These are phyloP conservation scores for Epizoanthus stellaris DNA, from an alignment of 92 coral and sea anemone genomes.

Conservation along the genomic window DNA sequence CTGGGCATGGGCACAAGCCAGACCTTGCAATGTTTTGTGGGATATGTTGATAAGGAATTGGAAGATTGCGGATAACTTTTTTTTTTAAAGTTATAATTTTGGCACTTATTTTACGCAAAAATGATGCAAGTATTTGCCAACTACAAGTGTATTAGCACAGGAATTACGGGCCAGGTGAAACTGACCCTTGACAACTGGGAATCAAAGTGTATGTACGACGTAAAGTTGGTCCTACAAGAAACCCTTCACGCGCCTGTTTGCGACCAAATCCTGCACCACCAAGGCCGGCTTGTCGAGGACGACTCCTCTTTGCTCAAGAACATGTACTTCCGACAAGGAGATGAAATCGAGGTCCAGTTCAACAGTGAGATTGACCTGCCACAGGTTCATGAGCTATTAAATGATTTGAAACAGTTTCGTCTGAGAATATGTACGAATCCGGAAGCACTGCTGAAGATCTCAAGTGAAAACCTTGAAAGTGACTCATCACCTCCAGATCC, in stretches of 20 bases:
- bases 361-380: not conserved
- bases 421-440: not conserved
- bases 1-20: too few relatives aligned
- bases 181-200: conserved; percentile 49
- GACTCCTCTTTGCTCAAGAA: conserved; percentile 43
- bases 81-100: too few relatives aligned
- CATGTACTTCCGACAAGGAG: conserved; percentile 75
- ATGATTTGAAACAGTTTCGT: conserved; percentile 1
- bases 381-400: not conserved
- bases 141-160: conserved; percentile 10
- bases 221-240: conserved; percentile 58
- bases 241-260: conserved; percentile 62
- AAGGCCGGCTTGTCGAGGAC: conserved; percentile 45
- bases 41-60: too few relatives aligned
- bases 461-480: too few relatives aligned
- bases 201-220: conserved; percentile 47
- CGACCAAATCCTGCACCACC: conserved; percentile 63
- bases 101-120: too few relatives aligned
- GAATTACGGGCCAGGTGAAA: conserved; percentile 25
- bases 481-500: not conserved
- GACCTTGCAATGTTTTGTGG: too few relatives aligned
- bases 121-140: conserved; percentile 5
- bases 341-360: conserved; percentile 49
- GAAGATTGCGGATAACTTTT: too few relatives aligned
- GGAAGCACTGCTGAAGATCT: too few relatives aligned